A percentile compares a stretch with the other conserved stretches of the same genome.
phyloP scores from a whole-genome alignment of 2,113 vertebrate species.

The Centrocercus urophasianus region DNA sequence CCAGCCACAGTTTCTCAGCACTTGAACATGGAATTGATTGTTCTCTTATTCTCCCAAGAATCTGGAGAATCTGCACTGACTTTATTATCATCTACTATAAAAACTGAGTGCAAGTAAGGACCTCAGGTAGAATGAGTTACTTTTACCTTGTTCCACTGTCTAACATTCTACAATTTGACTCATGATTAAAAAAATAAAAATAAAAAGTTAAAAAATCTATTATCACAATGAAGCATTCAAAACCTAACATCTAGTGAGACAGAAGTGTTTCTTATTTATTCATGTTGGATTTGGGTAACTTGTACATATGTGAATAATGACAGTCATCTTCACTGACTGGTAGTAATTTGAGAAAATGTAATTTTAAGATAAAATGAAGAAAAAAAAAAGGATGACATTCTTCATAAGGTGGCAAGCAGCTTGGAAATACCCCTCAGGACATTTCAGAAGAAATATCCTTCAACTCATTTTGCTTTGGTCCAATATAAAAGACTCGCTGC shows the following conservation, averaged over 20 bases:
- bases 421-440: background rate
- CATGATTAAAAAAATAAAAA: background rate
- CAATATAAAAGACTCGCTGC: background rate
- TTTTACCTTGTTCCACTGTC: conserved; percentile 38
- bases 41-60: background rate
- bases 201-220: background rate
- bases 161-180: conserved; percentile 34
- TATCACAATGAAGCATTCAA: background rate
- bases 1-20: background rate
- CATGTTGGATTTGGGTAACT: background rate
- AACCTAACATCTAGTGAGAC: background rate
- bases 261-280: background rate
- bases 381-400: no score
- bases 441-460: background rate
- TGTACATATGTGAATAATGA: background rate
- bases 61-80: background rate
- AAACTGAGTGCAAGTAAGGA: conserved; percentile 6
- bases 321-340: background rate
- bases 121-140: conserved; percentile 18
- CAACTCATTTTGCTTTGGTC: background rate
- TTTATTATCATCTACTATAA: background rate
- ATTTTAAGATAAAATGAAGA: background rate
- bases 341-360: conserved; percentile 15
- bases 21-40: background rate
- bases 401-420: background rate